phyloP scores from a whole-genome alignment of 2,797 vertebrate species.

The Centroberyx gerrardi region DNA sequence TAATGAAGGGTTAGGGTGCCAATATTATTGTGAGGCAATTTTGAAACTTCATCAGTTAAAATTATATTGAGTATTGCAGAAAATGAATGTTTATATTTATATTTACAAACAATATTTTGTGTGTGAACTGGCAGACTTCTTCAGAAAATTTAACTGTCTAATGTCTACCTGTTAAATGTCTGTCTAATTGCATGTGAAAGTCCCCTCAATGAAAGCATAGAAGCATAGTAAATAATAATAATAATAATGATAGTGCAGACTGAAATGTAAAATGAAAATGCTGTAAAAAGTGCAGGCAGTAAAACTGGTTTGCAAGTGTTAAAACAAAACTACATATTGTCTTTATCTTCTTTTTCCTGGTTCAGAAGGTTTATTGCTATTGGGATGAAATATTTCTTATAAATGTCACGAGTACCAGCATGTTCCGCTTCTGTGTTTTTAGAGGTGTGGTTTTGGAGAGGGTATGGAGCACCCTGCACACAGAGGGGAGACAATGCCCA shows the following conservation, averaged over 20 bases:
- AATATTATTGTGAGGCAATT: not conserved
- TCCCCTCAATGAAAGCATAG: too few species aligned
- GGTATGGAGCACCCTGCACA: slow-evolving; percentile 92
- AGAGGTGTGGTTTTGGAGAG: slow-evolving; percentile 84
- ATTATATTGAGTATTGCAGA: not conserved
- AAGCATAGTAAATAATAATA: too few species aligned
- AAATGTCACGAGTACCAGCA: slow-evolving; percentile 4
- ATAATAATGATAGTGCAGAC: too few species aligned
- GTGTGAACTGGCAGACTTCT: not conserved
- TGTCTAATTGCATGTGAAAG: too few species aligned
- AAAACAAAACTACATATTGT: too few species aligned
- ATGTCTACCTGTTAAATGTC: too few species aligned
- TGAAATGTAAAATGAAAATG: too few species aligned
- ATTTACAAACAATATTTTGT: not conserved
- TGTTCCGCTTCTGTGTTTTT: slow-evolving; percentile 47
- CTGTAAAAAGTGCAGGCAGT: too few species aligned
- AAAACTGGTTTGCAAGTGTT: too few species aligned
- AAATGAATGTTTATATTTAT: not conserved
- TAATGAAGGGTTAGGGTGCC: not conserved
- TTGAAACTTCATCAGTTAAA: not conserved
- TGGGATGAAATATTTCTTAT: not conserved
- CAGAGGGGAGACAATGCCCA: slow-evolving; percentile 90
- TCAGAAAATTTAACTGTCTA: not conserved
- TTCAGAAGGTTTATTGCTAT: not conserved
- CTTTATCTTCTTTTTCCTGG: not conserved